Conservation (phyloP, 2,888 invertebrate species). For the Priocnemis perturbator region DNA sequence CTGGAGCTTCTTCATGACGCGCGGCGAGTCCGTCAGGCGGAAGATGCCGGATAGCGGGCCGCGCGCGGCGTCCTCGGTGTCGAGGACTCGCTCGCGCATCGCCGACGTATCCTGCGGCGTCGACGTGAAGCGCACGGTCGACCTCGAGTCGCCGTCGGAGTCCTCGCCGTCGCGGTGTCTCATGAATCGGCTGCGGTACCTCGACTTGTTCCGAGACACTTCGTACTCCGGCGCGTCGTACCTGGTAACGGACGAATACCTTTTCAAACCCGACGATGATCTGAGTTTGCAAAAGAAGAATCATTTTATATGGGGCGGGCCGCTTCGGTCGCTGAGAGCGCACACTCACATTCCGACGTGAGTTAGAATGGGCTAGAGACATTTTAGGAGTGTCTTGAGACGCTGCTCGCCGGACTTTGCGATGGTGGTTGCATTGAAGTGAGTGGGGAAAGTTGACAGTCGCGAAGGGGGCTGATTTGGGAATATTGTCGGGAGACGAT, state of each 20-base stretch:
- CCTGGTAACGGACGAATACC: slow-evolving; percentile 43
- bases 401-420: too few species aligned
- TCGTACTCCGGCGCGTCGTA: slow-evolving; percentile 73
- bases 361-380: too few species aligned
- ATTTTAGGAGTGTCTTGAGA: too few species aligned
- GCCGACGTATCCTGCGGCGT: slow-evolving; percentile 71
- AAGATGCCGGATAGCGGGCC: slow-evolving; percentile 93
- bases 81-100: slow-evolving; percentile 83
- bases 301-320: too few species aligned
- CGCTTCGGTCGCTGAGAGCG: too few species aligned
- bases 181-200: slow-evolving; percentile 75
- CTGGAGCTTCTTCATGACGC: slow-evolving; percentile 92
- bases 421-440: too few species aligned
- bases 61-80: slow-evolving; percentile 92
- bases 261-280: too few species aligned
- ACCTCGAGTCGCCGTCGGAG: slow-evolving; percentile 84
- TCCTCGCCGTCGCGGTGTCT: slow-evolving; percentile 83
- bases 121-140: slow-evolving; percentile 80
- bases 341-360: too few species aligned
- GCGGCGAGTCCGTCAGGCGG: slow-evolving; percentile 89
- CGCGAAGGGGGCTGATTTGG: too few species aligned
- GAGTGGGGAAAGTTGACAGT: too few species aligned
- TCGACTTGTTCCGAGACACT: slow-evolving; percentile 70
- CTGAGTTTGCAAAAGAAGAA: slow-evolving; percentile 3
- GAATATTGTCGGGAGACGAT: too few species aligned